phyloP scores from a whole-genome alignment of 2,797 vertebrate genomes.

The Valencia hispanica region DNA sequence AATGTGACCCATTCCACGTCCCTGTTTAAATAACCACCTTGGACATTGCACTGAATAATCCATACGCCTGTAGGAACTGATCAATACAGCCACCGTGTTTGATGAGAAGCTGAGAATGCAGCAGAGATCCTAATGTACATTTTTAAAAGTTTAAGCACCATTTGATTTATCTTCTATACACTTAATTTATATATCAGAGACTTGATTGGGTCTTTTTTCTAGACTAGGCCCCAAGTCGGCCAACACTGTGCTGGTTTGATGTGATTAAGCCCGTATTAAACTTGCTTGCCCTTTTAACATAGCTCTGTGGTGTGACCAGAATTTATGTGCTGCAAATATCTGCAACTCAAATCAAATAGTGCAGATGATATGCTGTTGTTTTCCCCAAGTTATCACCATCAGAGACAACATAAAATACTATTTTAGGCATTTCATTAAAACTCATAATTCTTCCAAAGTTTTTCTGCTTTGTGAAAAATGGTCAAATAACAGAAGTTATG shows the following conservation, averaged over 20 bases:
- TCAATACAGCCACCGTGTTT: constrained; percentile 46
- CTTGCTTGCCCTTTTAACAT: constrained; percentile 49
- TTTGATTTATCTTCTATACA: background rate
- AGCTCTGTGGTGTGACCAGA: constrained; percentile 20
- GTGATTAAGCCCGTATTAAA: constrained; percentile 57
- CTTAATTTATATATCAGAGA: constrained; percentile 7
- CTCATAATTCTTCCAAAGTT: background rate
- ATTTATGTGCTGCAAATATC: constrained; percentile 42
- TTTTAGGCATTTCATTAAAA: background rate
- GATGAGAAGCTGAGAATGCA: constrained; percentile 23
- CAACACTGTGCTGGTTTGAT: constrained; percentile 43
- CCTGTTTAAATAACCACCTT: constrained; percentile 40
- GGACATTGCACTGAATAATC: constrained; percentile 57
- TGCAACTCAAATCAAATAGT: constrained; percentile 33
- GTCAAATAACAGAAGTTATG: constrained; percentile 20
- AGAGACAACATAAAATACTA: background rate
- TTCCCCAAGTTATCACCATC: background rate
- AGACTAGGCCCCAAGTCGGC: constrained; percentile 38
- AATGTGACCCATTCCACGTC: constrained; percentile 29
- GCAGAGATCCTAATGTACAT: constrained; percentile 18
- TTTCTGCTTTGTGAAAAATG: background rate
- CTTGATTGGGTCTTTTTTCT: constrained; percentile 24
- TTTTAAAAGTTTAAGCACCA: constrained; percentile 19
- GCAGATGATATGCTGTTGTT: background rate
- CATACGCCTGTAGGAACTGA: constrained; percentile 34